A percentile compares a stretch with the other conserved stretches of the same genome.
These are phyloP conservation scores for Axea sp. DNA, from an alignment of 2,888 invertebrate species.

Conservation along the genomic window DNA sequence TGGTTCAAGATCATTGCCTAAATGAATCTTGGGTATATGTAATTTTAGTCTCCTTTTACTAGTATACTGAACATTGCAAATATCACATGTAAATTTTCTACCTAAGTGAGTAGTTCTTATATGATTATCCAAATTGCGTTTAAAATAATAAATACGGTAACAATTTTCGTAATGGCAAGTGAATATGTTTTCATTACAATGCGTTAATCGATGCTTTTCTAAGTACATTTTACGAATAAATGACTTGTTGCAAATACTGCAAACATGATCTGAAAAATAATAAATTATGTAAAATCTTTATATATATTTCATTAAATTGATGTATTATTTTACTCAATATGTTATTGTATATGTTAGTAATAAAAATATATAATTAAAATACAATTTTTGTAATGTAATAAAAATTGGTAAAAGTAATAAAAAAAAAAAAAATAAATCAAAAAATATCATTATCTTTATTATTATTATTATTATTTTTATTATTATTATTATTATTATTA, in stretches of 20 bases:
- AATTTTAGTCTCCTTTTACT: slow-evolving; percentile 63
- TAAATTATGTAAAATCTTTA: background rate
- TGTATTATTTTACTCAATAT: no score
- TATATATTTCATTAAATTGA: no score
- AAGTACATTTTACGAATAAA: slow-evolving; percentile 66
- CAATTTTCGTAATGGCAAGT: slow-evolving; percentile 77
- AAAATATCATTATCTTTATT: no score
- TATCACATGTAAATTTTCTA: slow-evolving; percentile 76
- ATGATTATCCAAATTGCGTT: slow-evolving; percentile 82
- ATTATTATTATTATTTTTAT: no score
- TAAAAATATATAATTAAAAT: no score
- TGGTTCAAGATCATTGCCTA: slow-evolving; percentile 30
- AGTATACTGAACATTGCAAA: slow-evolving; percentile 63
- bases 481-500: no score
- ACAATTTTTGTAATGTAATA: no score
- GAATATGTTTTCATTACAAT: slow-evolving; percentile 66
- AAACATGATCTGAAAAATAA: slow-evolving; percentile 63
- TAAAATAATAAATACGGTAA: slow-evolving; percentile 80
- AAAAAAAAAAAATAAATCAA: no score
- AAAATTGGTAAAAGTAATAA: no score
- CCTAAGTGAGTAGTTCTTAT: slow-evolving; percentile 80
- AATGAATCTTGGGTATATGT: slow-evolving; percentile 67
- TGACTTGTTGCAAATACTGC: slow-evolving; percentile 69
- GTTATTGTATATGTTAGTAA: no score
- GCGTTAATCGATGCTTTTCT: slow-evolving; percentile 67